These are phyloP conservation scores for Brienomyrus longianalis DNA, from an alignment of 2,113 vertebrate species.

Conservation along the genomic window DNA sequence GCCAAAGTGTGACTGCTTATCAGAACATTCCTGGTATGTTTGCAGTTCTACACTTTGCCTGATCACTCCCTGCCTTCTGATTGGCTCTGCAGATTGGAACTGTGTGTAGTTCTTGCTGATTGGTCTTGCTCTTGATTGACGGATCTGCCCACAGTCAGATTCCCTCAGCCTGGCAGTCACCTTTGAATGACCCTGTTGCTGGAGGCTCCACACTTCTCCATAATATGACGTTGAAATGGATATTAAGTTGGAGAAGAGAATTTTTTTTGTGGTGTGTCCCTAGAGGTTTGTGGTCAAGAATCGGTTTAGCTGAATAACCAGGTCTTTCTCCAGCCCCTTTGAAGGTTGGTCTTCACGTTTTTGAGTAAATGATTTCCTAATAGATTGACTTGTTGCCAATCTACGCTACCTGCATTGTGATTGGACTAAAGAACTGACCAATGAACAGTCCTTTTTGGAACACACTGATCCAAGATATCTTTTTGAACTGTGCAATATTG, in stretches of 20 bases:
- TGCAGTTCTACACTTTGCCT: constrained; percentile 44
- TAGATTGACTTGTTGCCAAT: neutral
- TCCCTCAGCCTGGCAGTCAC: constrained; percentile 25
- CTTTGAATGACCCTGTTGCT: constrained; percentile 32
- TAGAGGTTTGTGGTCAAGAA: neutral
- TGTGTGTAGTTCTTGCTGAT: constrained; percentile 27
- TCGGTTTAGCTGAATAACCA: neutral
- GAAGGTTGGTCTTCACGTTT: neutral
- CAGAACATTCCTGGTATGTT: constrained; percentile 55
- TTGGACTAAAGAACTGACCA: neutral
- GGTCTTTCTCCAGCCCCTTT: neutral
- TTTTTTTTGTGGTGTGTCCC: neutral
- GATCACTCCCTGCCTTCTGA: constrained; percentile 50
- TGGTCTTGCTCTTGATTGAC: constrained; percentile 43
- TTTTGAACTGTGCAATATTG: neutral
- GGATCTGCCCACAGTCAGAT: constrained; percentile 28
- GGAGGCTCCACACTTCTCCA: constrained; percentile 25
- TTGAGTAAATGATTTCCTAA: neutral
- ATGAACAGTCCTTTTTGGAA: neutral
- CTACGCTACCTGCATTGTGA: neutral
- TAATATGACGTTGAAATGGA: neutral
- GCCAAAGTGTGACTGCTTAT: constrained; percentile 53
- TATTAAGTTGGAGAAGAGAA: neutral
- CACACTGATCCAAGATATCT: neutral
- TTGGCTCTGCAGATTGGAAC: constrained; percentile 20